These are phyloP conservation scores for Myioborus melanocephalus DNA, from an alignment of 2,797 vertebrate genomes.

Conservation along the genomic window DNA sequence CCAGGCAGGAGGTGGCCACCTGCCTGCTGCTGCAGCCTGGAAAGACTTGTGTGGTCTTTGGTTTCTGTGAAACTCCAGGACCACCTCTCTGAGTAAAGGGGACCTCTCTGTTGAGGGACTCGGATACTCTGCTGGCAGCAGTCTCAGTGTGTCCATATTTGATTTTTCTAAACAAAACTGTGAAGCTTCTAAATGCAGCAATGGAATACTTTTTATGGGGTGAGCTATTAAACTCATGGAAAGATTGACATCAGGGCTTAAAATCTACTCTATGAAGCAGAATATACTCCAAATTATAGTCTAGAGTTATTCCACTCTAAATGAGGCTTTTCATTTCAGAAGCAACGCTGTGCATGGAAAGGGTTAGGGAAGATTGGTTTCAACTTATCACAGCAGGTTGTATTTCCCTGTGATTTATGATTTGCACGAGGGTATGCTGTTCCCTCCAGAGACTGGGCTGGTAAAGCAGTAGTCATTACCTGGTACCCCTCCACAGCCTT, in stretches of 20 bases:
- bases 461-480: background rate
- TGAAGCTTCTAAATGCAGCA: background rate
- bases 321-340: slow-evolving; percentile 2
- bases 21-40: fast-evolving
- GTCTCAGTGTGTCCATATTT: fast-evolving
- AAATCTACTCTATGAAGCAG: background rate
- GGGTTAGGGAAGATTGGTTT: background rate
- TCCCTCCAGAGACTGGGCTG: background rate
- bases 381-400: background rate
- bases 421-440: background rate
- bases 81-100: background rate
- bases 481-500: background rate
- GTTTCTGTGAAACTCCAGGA: background rate
- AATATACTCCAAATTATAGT: background rate
- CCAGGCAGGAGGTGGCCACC: background rate
- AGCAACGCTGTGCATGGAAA: background rate
- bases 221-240: background rate
- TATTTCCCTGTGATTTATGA: slow-evolving; percentile 20
- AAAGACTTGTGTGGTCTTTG: background rate
- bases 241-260: background rate
- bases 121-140: background rate
- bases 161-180: background rate
- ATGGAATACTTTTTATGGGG: background rate
- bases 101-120: background rate
- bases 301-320: background rate